A percentile compares a stretch with the other conserved stretches of the same genome.
These are phyloP conservation scores for Bradypodion ventrale DNA, from an alignment of 2,797 vertebrate species.

Conservation along the genomic window DNA sequence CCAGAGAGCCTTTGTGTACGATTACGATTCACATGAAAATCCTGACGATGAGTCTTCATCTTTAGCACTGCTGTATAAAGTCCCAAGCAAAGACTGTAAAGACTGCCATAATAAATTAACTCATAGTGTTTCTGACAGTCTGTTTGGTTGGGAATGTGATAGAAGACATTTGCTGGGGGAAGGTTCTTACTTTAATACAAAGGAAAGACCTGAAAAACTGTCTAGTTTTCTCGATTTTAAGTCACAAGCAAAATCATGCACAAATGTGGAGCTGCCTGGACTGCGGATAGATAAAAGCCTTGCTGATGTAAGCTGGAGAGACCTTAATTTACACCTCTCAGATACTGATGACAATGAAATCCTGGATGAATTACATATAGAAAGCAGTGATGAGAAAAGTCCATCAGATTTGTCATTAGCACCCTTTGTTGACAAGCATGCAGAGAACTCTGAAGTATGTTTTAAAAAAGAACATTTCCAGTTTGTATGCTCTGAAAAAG, in stretches of 20 bases:
- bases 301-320: slow-evolving; percentile 50
- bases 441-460: slow-evolving; percentile 71
- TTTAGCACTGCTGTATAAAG: slow-evolving; percentile 67
- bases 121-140: slow-evolving; percentile 87
- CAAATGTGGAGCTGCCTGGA: slow-evolving; percentile 66
- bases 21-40: slow-evolving; percentile 83
- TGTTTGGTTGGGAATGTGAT: slow-evolving; percentile 83
- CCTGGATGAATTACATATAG: slow-evolving; percentile 77
- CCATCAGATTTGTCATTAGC: slow-evolving; percentile 72
- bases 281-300: slow-evolving; percentile 72
- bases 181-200: slow-evolving; percentile 74
- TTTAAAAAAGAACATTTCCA: slow-evolving; percentile 71
- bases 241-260: slow-evolving; percentile 73
- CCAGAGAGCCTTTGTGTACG: slow-evolving; percentile 78
- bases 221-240: slow-evolving; percentile 82
- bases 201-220: slow-evolving; percentile 84
- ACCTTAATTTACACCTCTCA: slow-evolving; percentile 76
- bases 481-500: slow-evolving; percentile 67
- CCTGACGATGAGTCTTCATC: slow-evolving; percentile 82
- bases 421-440: slow-evolving; percentile 69
- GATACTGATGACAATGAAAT: slow-evolving; percentile 83
- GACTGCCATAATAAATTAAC: slow-evolving; percentile 78
- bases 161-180: slow-evolving; percentile 68
- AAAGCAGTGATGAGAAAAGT: slow-evolving; percentile 76
- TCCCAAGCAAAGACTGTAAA: slow-evolving; percentile 78